Base-by-base conservation (phyloP, 2,888 invertebrate species). In the Lasioglossum figueresi region DNA sequence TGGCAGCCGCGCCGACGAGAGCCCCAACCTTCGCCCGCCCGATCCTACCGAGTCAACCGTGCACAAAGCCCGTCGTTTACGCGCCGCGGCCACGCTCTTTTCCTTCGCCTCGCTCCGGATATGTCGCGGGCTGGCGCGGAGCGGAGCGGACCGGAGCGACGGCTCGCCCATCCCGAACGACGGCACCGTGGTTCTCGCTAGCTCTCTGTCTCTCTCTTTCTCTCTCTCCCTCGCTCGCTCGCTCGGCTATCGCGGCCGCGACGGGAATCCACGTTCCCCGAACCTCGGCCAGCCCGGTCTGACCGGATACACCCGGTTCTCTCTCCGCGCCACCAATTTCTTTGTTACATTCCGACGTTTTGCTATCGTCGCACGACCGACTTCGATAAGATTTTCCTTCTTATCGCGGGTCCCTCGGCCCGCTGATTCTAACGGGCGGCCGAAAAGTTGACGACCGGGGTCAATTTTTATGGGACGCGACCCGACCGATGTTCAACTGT, bases 281-380 rank as follows among this genome's bases (percentile, higher is more conserved):
- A 78, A 75, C 83, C 68, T 43, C 74, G 70, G n/a, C 40, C 40
- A 27, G 79, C 81, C 83, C 80, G 80, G 82, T 83, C 76, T 80
- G 86, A 86, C 87, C 83, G 87, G 87, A 87, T 87, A 86, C 72
- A 78, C 83, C 73, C 83, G 86, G 52, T 83, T 86, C 86, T 73
- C 66, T 16, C 83, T 70, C 72, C 59, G 70, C 75, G 77, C 68
- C 74, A 66, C 74, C 63, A 78, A 85, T 86, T 85, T 86, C 86
- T 85, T 85, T 85, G 76, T 86, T 77, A 59, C 82, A 70, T 63
- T 19, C 59, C 56, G 52, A 70, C 74, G 27, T 66, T 71, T 63
- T 31, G 37, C 59, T 63, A 59, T 66, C 73, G n/a, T 48, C 52
- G 34, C 45, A n/a, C 45, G 63, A 59, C 68, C 80, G 43, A 56